phyloP scores from a whole-genome alignment of 2,113 vertebrate species.

The Cheirogaleus medius region DNA sequence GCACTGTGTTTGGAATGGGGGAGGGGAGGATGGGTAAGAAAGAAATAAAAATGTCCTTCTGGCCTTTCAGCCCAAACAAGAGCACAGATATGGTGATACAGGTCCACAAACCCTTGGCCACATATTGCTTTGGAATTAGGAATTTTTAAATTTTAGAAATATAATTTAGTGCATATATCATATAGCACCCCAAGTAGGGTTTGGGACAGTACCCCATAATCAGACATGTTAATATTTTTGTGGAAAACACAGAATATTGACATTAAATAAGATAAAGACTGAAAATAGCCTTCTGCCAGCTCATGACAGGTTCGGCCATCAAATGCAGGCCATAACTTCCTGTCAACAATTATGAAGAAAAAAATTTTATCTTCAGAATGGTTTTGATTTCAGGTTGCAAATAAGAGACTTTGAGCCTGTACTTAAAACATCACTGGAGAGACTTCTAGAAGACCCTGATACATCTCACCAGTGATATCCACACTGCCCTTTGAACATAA shows the following conservation, averaged over 20 bases:
- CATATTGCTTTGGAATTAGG: neutral
- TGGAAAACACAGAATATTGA: neutral
- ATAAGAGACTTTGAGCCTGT: neutral
- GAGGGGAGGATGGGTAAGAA: neutral
- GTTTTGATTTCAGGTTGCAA: neutral
- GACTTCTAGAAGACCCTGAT: neutral
- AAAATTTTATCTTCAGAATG: neutral
- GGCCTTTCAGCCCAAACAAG: neutral
- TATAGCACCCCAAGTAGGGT: neutral
- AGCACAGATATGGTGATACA: neutral
- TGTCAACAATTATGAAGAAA: neutral
- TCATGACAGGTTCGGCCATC: neutral
- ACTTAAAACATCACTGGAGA: neutral
- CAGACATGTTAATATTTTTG: neutral
- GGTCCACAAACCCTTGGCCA: neutral
- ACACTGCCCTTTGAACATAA: neutral
- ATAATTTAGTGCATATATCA: neutral
- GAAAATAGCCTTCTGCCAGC: neutral
- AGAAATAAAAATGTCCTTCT: neutral
- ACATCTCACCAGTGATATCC: neutral
- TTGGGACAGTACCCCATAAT: neutral
- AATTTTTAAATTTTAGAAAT: constrained; percentile 32
- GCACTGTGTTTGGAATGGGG: neutral
- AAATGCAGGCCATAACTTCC: neutral
- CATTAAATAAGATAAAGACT: neutral